These are phyloP conservation scores for Urocyon cinereoargenteus DNA, from an alignment of 2,797 vertebrate species.

Conservation along the genomic window DNA sequence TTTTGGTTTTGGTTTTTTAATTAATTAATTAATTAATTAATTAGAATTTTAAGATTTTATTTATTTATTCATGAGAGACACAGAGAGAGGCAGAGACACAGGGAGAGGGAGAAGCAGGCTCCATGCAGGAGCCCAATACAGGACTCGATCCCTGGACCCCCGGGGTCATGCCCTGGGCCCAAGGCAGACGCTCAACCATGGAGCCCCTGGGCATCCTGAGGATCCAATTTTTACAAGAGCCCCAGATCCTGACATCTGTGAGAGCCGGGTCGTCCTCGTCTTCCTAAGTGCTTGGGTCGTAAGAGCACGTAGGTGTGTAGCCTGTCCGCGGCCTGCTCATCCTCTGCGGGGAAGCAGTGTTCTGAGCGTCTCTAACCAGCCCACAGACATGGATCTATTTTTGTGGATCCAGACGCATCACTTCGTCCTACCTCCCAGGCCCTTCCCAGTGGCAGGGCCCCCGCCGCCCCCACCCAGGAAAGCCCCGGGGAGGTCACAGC, in stretches of 20 bases:
- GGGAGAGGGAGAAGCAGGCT: background rate
- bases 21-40: too few relatives aligned
- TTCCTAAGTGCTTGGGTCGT: slow-evolving; percentile 49
- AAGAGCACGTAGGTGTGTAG: slow-evolving; percentile 11
- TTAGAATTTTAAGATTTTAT: background rate
- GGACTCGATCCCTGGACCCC: background rate
- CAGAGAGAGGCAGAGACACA: background rate
- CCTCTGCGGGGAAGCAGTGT: slow-evolving; percentile 30
- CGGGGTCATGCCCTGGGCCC: background rate
- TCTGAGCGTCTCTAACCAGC: slow-evolving; percentile 45
- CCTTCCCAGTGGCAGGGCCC: background rate
- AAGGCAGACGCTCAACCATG: background rate
- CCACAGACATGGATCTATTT: slow-evolving; percentile 54
- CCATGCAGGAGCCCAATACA: accelerated
- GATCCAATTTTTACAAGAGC: background rate
- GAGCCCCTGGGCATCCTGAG: background rate
- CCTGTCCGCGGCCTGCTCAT: background rate
- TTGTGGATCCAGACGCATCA: slow-evolving; percentile 27
- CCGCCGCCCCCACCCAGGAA: background rate
- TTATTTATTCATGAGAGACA: background rate
- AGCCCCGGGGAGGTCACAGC: background rate
- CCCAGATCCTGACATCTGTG: background rate
- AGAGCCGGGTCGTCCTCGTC: background rate
- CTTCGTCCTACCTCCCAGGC: background rate
- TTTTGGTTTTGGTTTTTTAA: background rate